Conservation (phyloP, 2,113 vertebrate genomes). For the Lasiurus borealis region DNA sequence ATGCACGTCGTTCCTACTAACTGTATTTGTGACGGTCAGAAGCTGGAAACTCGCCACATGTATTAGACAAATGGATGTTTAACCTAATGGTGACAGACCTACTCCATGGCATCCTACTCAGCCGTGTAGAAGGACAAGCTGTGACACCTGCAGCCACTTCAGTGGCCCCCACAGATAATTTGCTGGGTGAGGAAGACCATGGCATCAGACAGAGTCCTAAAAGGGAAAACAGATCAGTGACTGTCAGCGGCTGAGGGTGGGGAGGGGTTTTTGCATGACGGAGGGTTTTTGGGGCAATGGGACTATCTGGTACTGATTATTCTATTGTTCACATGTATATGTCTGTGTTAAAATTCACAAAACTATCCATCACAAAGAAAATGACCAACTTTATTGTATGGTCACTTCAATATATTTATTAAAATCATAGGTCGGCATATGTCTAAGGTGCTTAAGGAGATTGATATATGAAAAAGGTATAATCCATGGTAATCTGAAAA, state of each 20-base stretch:
- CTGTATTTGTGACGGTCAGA: background rate
- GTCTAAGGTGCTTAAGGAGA: background rate
- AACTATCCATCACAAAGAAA: background rate
- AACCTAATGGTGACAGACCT: no score
- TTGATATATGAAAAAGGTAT: background rate
- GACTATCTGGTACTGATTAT: background rate
- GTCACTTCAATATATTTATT: background rate
- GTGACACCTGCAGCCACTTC: background rate
- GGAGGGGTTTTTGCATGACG: background rate
- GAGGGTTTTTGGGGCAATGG: no score
- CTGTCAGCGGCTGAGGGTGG: accelerated
- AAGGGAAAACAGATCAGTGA: background rate
- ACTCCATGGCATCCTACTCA: background rate
- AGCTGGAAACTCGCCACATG: background rate
- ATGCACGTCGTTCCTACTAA: background rate
- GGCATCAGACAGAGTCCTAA: no score
- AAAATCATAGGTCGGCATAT: background rate
- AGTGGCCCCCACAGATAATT: background rate
- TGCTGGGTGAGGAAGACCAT: background rate
- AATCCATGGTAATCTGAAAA: background rate
- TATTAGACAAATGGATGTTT: background rate
- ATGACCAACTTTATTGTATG: background rate
- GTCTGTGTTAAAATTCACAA: background rate
- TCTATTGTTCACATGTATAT: background rate
- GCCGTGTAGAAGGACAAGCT: background rate